Conservation (phyloP, 2,113 vertebrate species). For the Antechinus stuartii region DNA sequence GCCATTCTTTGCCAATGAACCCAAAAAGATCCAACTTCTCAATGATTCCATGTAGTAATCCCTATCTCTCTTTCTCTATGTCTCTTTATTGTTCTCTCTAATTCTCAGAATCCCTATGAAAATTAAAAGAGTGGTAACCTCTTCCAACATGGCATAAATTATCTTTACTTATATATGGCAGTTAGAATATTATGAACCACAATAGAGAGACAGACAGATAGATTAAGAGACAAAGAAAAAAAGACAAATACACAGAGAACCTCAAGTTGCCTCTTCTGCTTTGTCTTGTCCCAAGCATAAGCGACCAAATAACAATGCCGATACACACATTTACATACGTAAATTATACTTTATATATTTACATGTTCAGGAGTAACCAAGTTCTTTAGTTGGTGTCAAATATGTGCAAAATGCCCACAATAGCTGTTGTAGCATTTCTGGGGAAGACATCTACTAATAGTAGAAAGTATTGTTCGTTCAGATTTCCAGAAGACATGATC, state of each 20-base stretch:
- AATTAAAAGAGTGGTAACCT: background rate
- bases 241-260: background rate
- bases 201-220: background rate
- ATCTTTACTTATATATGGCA: background rate
- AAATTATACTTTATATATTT: background rate
- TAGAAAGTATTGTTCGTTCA: background rate
- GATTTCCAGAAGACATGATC: background rate
- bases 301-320: background rate
- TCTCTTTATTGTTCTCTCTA: background rate
- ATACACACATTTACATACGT: background rate
- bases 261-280: background rate
- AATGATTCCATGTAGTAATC: background rate
- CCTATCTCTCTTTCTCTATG: background rate
- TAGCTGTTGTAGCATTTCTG: background rate
- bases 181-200: background rate
- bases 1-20: background rate
- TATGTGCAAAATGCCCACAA: background rate
- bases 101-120: background rate
- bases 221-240: background rate
- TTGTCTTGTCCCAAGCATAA: background rate
- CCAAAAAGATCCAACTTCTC: background rate
- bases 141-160: background rate
- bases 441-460: background rate
- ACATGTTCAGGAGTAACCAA: background rate
- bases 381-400: background rate